phyloP scores from a whole-genome alignment of 2,113 vertebrate genomes.

The Sebastes schlegelii region DNA sequence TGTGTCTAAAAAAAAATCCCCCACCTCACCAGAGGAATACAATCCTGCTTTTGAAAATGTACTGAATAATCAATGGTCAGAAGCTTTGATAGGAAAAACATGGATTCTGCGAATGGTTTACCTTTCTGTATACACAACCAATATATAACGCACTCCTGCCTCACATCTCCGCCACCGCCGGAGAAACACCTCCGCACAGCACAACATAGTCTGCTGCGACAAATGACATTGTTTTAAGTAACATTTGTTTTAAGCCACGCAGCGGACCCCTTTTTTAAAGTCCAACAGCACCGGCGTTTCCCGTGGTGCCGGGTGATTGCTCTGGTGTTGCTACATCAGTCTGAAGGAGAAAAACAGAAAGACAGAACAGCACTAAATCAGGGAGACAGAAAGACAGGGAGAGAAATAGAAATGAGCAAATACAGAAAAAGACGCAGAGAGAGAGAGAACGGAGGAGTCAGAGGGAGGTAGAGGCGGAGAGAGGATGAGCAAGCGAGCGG shows the following conservation, averaged over 20 bases:
- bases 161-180: background rate
- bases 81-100: conserved; percentile 38
- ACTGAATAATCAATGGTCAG: conserved; percentile 62
- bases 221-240: conserved; percentile 31
- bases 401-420: conserved; percentile 47
- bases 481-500: conserved; percentile 49
- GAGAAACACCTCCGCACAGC: background rate
- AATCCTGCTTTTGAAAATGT: conserved; percentile 51
- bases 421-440: conserved; percentile 21
- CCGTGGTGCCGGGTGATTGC: conserved; percentile 30
- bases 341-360: conserved; percentile 32
- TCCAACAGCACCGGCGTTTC: conserved; percentile 9
- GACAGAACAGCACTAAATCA: conserved; percentile 36
- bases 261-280: conserved; percentile 18
- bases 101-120: conserved; percentile 31
- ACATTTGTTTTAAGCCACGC: conserved; percentile 29
- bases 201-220: background rate
- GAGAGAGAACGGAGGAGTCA: conserved; percentile 33
- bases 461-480: conserved; percentile 25
- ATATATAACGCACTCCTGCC: background rate
- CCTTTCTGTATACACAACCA: conserved; percentile 7
- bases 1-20: background rate
- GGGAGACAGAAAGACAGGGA: conserved; percentile 34
- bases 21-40: conserved; percentile 34
- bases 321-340: conserved; percentile 33